Base-by-base conservation (phyloP, 2,797 vertebrate genomes). In the Periparus ater region DNA sequence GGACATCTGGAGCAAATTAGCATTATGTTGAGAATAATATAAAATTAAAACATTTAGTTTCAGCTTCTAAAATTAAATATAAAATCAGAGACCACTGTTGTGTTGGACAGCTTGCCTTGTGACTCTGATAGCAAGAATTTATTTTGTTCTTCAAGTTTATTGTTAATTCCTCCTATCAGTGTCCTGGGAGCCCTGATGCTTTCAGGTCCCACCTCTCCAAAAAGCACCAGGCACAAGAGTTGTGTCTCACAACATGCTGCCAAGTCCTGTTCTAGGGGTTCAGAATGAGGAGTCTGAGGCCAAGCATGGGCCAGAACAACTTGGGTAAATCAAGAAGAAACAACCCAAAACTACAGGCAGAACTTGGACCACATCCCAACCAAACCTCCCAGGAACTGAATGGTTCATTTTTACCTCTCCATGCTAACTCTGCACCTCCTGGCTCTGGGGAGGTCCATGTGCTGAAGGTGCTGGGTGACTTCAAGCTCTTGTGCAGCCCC, bases 21-120 rank as follows among this genome's bases (percentile, higher is more conserved):
- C 95, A 92, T 97, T 96, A 98, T 97, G 97, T 98, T 97, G 97
- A 93, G 94, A 98, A 97, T 98, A 97, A 98, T 95, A 93, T 94
- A 97, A 98, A 97, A 98, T 97, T 98, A 97, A 97, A 98, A 98
- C 96, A 96, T 97, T 97, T 97, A 91, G 95, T 95, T 97, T 96
- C 97, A 95, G 96, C 96, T 97, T 97, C 96, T 96, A 98, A 97
- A 97, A 96, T 94, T 95, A 96, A 97, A 96, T 97, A 95, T 85
- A 97, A 96, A 97, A 87, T 96, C 95, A 88, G 95, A 96, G 95
- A 90, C 88, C 94, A 93, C 75, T 85, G 92, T 91, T 93, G 92
- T 83, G 86, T 93, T 96, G 96, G 96, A 95, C 92, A 93, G 91
- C 84, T 96, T 10, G 65, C 81, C 65, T 83, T 51, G 21, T 62